Percentiles rank a stretch among this genome's conserved stretches.
Conservation (phyloP, 2,797 vertebrate genomes). For the Hozukius guyotensis region DNA sequence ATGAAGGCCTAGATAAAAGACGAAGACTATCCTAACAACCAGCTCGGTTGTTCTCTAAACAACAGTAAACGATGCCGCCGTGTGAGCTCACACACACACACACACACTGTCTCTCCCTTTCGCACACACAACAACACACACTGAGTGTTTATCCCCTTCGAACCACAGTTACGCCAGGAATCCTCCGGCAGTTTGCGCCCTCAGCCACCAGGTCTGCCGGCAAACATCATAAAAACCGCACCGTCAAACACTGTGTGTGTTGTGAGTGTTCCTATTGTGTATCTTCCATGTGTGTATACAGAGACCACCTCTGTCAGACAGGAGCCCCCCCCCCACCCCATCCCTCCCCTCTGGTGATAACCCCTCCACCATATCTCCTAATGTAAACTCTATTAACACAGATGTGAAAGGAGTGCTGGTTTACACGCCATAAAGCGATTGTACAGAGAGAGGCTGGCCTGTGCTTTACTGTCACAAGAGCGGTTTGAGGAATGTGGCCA, state of each 20-base stretch:
- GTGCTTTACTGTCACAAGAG: conserved; percentile 40
- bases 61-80: conserved; percentile 56
- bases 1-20: conserved; percentile 69
- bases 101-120: conserved; percentile 14
- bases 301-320: conserved; percentile 55
- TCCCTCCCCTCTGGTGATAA: conserved; percentile 56
- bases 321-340: background rate
- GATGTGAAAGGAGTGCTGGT: conserved; percentile 67
- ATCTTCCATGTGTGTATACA: conserved; percentile 40
- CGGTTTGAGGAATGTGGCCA: conserved; percentile 32
- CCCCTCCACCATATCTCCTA: conserved; percentile 56
- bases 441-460: conserved; percentile 27
- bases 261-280: conserved; percentile 51
- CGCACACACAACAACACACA: conserved; percentile 35
- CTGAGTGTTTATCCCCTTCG: conserved; percentile 35
- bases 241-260: conserved; percentile 45
- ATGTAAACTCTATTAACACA: conserved; percentile 74
- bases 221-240: conserved; percentile 78
- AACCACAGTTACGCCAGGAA: conserved; percentile 74
- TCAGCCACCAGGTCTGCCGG: conserved; percentile 53
- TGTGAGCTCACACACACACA: conserved; percentile 7
- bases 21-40: conserved; percentile 64
- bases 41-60: conserved; percentile 65
- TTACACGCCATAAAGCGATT: conserved; percentile 65
- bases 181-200: conserved; percentile 56